Evolutionary conservation across 1,140 invertebrate genomes (phyloP).

Genomic region (Drosophila ficusphila): DNA sequence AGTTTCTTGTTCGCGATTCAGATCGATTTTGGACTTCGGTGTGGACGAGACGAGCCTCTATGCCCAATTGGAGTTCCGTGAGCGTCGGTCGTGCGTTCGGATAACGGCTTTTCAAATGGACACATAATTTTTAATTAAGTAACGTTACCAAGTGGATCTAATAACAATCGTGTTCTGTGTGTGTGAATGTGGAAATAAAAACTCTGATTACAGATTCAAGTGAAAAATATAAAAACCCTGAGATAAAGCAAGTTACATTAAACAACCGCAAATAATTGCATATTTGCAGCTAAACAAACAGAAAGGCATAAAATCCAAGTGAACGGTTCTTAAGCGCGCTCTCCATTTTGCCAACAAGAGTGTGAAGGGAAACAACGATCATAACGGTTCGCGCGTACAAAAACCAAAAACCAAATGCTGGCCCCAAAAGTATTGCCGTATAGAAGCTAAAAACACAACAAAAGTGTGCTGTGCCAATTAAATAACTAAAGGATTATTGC

Average conservation of each 20-base stretch:
- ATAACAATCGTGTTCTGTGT: constrained; percentile 23
- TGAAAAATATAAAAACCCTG: constrained; percentile 10
- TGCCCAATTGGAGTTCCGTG: constrained; percentile 6
- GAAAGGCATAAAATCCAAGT: constrained; percentile 21
- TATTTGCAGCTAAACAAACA: constrained; percentile 44
- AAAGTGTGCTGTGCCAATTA: constrained; percentile 48
- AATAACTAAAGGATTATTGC: constrained; percentile 14
- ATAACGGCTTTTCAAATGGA: constrained; percentile 32
- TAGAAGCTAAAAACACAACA: constrained; percentile 47
- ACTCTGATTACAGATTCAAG: neutral
- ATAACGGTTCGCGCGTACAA: constrained; percentile 13
- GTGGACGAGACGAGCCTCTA: constrained; percentile 9
- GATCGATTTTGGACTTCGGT: constrained; percentile 5
- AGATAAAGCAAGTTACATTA: constrained; percentile 24
- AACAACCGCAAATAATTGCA: constrained; percentile 20
- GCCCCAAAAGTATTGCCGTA: constrained; percentile 8
- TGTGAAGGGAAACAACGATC: neutral
- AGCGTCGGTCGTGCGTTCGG: constrained; percentile 23
- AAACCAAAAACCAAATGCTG: constrained; percentile 7
- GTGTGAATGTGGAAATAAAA: constrained; percentile 7
- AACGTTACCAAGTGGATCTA: constrained; percentile 14
- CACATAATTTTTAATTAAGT: constrained; percentile 7
- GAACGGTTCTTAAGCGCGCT: constrained; percentile 55
- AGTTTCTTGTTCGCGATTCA: constrained; percentile 8
- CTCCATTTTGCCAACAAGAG: constrained; percentile 21